phyloP scores from a whole-genome alignment of 2,113 vertebrate genomes.

The Nyctereutes procyonoides region DNA sequence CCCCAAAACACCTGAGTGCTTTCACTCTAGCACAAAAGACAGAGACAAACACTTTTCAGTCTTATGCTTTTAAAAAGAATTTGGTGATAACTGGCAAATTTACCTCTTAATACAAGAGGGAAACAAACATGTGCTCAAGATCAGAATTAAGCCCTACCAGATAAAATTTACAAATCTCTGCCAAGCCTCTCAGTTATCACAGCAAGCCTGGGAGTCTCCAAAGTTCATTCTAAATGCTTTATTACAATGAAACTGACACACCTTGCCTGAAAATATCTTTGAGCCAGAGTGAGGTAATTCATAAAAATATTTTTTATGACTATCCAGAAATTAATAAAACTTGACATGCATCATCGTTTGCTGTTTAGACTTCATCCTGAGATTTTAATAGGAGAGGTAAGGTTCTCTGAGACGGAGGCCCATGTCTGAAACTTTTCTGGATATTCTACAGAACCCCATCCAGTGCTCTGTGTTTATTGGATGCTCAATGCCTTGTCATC shows the following conservation, averaged over 20 bases:
- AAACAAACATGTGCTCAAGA: background rate
- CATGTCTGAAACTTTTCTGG: background rate
- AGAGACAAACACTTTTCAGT: background rate
- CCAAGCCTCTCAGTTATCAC: background rate
- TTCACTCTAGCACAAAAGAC: background rate
- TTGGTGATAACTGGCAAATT: background rate
- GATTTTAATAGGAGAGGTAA: background rate
- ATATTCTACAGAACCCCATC: background rate
- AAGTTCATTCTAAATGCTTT: conserved; percentile 67
- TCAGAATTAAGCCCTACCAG: background rate
- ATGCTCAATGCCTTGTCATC: accelerated
- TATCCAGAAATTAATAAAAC: conserved; percentile 55
- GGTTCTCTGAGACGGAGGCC: background rate
- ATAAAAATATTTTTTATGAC: conserved; percentile 55
- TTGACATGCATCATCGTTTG: background rate
- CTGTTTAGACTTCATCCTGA: conserved; percentile 6
- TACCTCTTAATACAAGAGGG: background rate
- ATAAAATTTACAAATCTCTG: background rate
- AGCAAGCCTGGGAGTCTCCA: background rate
- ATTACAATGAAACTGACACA: conserved; percentile 78
- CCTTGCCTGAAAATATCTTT: conserved; percentile 66
- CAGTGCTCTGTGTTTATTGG: background rate
- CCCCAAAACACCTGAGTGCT: background rate
- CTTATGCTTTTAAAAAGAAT: background rate
- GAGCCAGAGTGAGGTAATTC: conserved; percentile 66